Percentiles rank a stretch among this genome's conserved stretches.
phyloP scores from a whole-genome alignment of 23 tunicate genomes.

The Phallusia fumigata region DNA sequence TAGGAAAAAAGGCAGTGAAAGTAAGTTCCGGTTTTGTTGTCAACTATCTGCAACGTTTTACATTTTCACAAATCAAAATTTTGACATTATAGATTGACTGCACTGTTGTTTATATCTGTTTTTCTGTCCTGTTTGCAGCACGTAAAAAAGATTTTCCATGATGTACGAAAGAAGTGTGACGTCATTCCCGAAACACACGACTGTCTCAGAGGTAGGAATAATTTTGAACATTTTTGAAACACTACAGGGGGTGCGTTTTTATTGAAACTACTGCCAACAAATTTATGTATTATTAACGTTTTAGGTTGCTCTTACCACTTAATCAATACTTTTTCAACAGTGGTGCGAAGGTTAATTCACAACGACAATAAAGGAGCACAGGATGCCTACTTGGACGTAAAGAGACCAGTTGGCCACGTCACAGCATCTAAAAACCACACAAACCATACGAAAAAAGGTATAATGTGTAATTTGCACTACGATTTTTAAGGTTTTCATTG shows the following conservation, averaged over 20 bases:
- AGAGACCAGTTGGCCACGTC: background rate
- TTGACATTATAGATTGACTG: too few relatives aligned
- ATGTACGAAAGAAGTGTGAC: background rate
- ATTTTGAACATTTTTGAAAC: background rate
- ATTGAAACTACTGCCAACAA: too few relatives aligned
- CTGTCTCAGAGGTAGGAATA: background rate
- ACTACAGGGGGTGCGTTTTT: too few relatives aligned
- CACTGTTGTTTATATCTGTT: background rate
- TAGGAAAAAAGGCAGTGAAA: background rate
- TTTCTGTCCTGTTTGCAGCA: background rate
- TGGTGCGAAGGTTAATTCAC: background rate
- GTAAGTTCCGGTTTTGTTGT: background rate
- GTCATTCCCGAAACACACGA: background rate
- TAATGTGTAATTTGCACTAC: background rate
- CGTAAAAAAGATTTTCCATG: background rate
- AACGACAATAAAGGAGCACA: background rate
- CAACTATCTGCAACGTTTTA: background rate
- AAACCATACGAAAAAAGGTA: background rate
- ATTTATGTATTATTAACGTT: too few relatives aligned
- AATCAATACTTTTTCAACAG: background rate
- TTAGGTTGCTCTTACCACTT: too few relatives aligned
- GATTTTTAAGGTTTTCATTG: background rate
- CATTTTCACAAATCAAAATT: too few relatives aligned
- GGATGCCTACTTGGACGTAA: background rate
- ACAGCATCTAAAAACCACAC: background rate